Percentiles rank a stretch among this genome's conserved stretches.
Conservation (phyloP, 2,888 invertebrate species). For the Ochlodes sylvanus region DNA sequence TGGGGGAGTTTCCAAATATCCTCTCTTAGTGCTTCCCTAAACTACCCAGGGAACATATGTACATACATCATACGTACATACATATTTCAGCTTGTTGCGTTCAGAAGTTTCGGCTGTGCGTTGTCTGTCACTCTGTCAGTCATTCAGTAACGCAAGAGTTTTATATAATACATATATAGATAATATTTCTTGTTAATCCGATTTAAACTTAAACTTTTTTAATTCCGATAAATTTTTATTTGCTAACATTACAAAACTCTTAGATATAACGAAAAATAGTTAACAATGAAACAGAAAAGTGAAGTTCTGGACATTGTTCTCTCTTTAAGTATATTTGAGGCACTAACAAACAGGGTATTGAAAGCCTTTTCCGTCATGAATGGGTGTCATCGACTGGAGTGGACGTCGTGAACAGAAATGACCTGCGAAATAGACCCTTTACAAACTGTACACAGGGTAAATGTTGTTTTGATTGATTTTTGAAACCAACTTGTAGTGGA, state of each 20-base stretch:
- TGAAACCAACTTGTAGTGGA: background rate
- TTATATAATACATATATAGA: too few relatives aligned
- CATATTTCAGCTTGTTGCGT: too few relatives aligned
- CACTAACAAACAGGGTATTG: constrained; percentile 55
- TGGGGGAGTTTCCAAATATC: too few relatives aligned
- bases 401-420: constrained; percentile 50
- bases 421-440: constrained; percentile 12
- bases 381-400: constrained; percentile 49
- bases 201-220: too few relatives aligned
- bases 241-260: too few relatives aligned
- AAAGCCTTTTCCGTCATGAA: constrained; percentile 59
- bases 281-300: background rate
- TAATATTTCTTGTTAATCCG: background rate
- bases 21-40: too few relatives aligned
- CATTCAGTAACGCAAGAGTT: too few relatives aligned
- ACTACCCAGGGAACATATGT: too few relatives aligned
- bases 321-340: constrained; percentile 39
- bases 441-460: background rate
- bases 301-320: background rate
- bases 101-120: too few relatives aligned
- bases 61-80: too few relatives aligned
- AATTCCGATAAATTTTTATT: too few relatives aligned
- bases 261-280: background rate
- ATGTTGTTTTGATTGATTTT: background rate
- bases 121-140: too few relatives aligned